Percentiles rank a stretch among this genome's conserved stretches.
These are phyloP conservation scores for Agrilus mali DNA, from an alignment of 2,888 invertebrate genomes.

Conservation along the genomic window DNA sequence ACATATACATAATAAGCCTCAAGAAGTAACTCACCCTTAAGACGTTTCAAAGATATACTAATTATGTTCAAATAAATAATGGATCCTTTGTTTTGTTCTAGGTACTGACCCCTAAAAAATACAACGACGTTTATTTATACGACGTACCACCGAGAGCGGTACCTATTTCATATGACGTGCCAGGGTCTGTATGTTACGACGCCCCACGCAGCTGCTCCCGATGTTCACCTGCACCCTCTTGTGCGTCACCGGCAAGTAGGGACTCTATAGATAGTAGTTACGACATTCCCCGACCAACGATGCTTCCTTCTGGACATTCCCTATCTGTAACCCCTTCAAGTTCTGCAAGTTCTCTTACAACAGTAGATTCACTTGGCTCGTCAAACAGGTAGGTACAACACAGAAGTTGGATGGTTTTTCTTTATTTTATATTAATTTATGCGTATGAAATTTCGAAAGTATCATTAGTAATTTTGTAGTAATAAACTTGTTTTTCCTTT, in stretches of 20 bases:
- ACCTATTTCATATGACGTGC: conserved; percentile 41
- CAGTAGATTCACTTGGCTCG: conserved; percentile 46
- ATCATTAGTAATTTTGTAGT: too few relatives aligned
- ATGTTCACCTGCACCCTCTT: conserved; percentile 38
- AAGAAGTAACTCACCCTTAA: too few relatives aligned
- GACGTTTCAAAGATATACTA: too few relatives aligned
- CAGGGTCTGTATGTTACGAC: conserved; percentile 31
- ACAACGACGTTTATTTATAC: conserved; percentile 61
- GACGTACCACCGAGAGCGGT: conserved; percentile 51
- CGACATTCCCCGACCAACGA: conserved; percentile 50
- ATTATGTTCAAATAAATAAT: too few relatives aligned
- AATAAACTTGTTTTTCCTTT: conserved; percentile 19
- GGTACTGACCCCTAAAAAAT: conserved; percentile 59
- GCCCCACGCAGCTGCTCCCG: conserved; percentile 40
- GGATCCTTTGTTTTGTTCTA: conserved; percentile 27
- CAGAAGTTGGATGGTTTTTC: conserved; percentile 16
- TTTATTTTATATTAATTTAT: too few relatives aligned
- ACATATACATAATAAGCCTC: too few relatives aligned
- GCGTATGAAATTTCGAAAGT: too few relatives aligned
- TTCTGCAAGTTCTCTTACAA: conserved; percentile 51
- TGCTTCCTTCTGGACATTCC: conserved; percentile 36
- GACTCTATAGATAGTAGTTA: conserved; percentile 37
- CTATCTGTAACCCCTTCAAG: conserved; percentile 46
- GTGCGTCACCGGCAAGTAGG: conserved; percentile 29
- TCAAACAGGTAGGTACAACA: conserved; percentile 32